These are phyloP conservation scores for Microplitis deprimator DNA, from an alignment of 2,888 invertebrate genomes.

Conservation along the genomic window DNA sequence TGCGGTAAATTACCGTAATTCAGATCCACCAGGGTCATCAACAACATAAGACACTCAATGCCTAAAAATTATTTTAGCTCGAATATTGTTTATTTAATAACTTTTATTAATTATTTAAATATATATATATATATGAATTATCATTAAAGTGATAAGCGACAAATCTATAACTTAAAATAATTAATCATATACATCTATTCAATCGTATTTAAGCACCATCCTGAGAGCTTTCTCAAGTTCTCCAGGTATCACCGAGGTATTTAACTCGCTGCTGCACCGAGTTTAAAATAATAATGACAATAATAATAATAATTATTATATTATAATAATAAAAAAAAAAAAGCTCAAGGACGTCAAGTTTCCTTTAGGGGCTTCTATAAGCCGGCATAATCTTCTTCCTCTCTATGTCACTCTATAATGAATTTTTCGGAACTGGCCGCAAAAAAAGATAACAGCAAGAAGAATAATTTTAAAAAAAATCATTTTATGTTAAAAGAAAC, in stretches of 20 bases:
- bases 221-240: slow-evolving; percentile 13
- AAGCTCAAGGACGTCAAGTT: slow-evolving; percentile 35
- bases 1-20: too few relatives aligned
- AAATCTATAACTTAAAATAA: slow-evolving; percentile 26
- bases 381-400: slow-evolving; percentile 20
- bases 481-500: background rate
- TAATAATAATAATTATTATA: background rate
- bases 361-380: slow-evolving; percentile 22
- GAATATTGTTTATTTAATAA: background rate
- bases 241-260: slow-evolving; percentile 37
- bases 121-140: slow-evolving; percentile 8
- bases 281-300: slow-evolving; percentile 1
- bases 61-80: slow-evolving; percentile 13
- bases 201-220: slow-evolving; percentile 39
- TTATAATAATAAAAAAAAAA: slow-evolving; percentile 20
- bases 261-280: slow-evolving; percentile 28
- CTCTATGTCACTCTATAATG: slow-evolving; percentile 29
- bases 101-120: background rate
- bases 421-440: slow-evolving; percentile 38
- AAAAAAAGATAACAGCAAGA: slow-evolving; percentile 1
- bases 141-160: slow-evolving; percentile 19
- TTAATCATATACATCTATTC: slow-evolving; percentile 14
- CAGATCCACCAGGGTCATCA: background rate
- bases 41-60: slow-evolving; percentile 37
- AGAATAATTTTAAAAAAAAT: background rate